Conservation (phyloP, 2,113 vertebrate genomes). For the Hyperopisus bebe region DNA sequence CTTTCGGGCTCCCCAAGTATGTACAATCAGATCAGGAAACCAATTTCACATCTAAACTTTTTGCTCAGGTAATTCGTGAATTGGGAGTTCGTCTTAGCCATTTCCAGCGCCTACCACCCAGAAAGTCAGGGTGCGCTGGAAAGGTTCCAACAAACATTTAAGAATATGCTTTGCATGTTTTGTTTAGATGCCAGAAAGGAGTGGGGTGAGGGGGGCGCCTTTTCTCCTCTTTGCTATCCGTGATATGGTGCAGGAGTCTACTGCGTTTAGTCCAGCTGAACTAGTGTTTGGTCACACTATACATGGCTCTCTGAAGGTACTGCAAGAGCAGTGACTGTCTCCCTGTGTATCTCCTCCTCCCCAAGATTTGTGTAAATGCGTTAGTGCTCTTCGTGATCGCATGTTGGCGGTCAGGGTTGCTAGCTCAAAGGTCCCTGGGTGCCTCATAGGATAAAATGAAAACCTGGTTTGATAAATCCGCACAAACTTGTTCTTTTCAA, state of each 20-base stretch:
- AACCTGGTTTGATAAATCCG: no score
- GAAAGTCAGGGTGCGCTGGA: no score
- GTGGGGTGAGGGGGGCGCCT: neutral
- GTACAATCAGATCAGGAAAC: neutral
- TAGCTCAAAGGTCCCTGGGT: no score
- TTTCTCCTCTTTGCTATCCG: neutral
- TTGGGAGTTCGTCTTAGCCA: neutral
- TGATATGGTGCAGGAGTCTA: neutral
- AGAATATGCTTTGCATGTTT: neutral
- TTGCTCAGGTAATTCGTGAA: neutral
- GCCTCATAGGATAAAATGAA: no score
- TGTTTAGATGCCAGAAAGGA: neutral
- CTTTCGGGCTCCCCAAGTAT: no score
- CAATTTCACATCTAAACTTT: neutral
- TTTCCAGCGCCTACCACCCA: no score
- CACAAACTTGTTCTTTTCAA: no score
- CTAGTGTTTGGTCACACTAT: conserved; percentile 7
- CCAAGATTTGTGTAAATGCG: no score
- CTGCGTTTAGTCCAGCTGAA: neutral
- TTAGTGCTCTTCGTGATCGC: neutral
- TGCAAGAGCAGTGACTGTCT: no score
- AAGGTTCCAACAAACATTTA: no score
- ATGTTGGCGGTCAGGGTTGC: neutral
- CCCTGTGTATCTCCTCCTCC: no score
- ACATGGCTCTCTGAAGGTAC: neutral